Conservation (phyloP, 2,888 invertebrate species). For the Diaperis boleti region DNA sequence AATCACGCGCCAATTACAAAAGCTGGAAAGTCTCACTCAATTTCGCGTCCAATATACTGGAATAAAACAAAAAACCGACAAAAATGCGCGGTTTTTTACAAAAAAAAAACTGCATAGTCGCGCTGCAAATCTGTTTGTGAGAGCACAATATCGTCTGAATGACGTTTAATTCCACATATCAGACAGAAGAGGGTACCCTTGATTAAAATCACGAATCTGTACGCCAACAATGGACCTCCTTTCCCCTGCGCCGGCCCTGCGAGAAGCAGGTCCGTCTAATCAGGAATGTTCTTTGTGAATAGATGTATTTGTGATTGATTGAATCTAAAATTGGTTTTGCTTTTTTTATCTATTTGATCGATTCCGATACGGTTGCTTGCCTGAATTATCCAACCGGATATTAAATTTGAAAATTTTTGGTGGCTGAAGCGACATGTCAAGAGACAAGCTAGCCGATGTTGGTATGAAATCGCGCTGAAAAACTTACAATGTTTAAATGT, state of each 20-base stretch:
- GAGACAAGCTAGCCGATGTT: no score
- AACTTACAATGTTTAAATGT: no score
- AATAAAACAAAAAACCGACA: conserved; percentile 39
- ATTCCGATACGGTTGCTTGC: conserved; percentile 36
- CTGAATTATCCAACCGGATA: conserved; percentile 38
- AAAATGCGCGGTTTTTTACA: conserved; percentile 34
- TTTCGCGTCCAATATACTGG: conserved; percentile 38
- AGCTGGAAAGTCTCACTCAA: conserved; percentile 42
- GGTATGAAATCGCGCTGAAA: no score
- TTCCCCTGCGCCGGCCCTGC: conserved; percentile 56
- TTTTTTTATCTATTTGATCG: conserved; percentile 47
- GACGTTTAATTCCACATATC: conserved; percentile 65
- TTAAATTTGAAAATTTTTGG: conserved; percentile 35
- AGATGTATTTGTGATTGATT: conserved; percentile 64
- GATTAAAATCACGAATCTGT: conserved; percentile 64
- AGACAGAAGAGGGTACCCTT: conserved; percentile 62
- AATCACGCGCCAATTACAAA: conserved; percentile 46
- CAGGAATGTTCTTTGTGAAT: conserved; percentile 64
- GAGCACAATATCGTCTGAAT: conserved; percentile 61
- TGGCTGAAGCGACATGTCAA: conserved; percentile 22
- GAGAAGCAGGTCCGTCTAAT: conserved; percentile 63
- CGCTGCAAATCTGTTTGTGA: conserved; percentile 60
- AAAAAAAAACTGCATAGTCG: conserved; percentile 48
- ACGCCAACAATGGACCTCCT: conserved; percentile 60
- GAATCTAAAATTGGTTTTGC: conserved; percentile 64